A percentile compares a stretch with the other conserved stretches of the same genome.
Evolutionary conservation across 2,888 invertebrate species (phyloP).

Genomic region (Trissolcus brochymenae): DNA sequence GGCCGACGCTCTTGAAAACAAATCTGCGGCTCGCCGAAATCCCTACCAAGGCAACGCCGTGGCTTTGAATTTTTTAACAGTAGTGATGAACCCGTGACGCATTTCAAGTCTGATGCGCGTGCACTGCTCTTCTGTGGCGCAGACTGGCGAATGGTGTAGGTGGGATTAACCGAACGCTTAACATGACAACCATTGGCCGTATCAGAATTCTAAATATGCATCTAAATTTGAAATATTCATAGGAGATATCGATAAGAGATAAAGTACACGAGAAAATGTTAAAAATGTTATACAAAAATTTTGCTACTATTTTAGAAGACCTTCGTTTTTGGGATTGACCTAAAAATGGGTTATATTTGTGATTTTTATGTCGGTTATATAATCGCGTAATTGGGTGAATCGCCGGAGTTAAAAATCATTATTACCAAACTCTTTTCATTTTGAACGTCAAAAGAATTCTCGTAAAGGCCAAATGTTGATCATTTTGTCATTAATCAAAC

Average conservation of each 20-base stretch:
- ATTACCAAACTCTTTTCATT: too few species aligned
- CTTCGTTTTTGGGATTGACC: too few species aligned
- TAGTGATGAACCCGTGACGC: conserved; percentile 39
- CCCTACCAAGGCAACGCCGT: conserved; percentile 4
- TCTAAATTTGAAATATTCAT: background rate
- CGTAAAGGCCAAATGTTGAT: too few species aligned
- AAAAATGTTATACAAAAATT: too few species aligned
- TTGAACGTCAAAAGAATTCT: too few species aligned
- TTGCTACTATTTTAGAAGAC: too few species aligned
- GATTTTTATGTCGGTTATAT: too few species aligned
- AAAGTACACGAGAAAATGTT: too few species aligned
- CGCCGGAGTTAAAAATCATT: too few species aligned
- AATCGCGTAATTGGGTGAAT: too few species aligned
- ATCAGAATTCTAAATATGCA: background rate
- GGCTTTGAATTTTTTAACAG: conserved; percentile 41
- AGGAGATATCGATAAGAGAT: background rate
- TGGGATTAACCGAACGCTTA: background rate
- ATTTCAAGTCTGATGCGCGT: conserved; percentile 29
- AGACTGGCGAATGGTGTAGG: background rate
- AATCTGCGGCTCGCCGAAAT: conserved; percentile 32
- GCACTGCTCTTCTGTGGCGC: conserved; percentile 19
- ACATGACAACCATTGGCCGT: conserved; percentile 5
- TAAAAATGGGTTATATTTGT: too few species aligned
- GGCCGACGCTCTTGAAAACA: conserved; percentile 8
- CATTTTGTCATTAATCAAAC: too few species aligned